phyloP scores from a whole-genome alignment of 2,888 invertebrate genomes.

The Apodemia mormo region DNA sequence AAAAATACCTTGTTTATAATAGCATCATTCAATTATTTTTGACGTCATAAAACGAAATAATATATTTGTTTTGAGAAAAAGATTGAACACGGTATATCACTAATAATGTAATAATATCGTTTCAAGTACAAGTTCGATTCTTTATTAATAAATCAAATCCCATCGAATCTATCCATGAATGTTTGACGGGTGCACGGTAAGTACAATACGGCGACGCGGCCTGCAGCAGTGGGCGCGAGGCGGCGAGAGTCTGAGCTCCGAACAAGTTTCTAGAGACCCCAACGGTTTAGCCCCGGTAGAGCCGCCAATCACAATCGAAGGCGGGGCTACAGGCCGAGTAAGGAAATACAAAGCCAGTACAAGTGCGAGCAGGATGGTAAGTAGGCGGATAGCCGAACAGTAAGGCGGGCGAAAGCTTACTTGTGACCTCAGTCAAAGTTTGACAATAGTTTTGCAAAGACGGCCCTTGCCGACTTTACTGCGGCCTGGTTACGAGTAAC shows the following conservation, averaged over 20 bases:
- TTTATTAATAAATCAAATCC: too few relatives aligned
- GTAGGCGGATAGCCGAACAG: slow-evolving; percentile 44
- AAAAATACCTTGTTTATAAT: too few relatives aligned
- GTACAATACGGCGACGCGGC: not conserved
- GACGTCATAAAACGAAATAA: too few relatives aligned
- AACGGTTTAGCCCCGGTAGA: not conserved
- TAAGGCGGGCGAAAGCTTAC: slow-evolving; percentile 27
- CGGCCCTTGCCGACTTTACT: slow-evolving; percentile 19
- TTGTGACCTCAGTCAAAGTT: slow-evolving; percentile 39
- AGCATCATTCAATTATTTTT: too few relatives aligned
- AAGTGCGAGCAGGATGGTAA: slow-evolving; percentile 41
- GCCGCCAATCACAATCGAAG: slow-evolving; percentile 31
- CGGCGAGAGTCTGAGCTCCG: not conserved
- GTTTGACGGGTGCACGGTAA: too few relatives aligned
- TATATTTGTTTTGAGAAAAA: too few relatives aligned
- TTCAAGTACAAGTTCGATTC: too few relatives aligned
- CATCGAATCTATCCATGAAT: too few relatives aligned
- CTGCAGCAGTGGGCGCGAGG: not conserved
- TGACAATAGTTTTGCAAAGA: slow-evolving; percentile 32
- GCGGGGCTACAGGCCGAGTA: slow-evolving; percentile 51
- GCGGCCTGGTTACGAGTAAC: not conserved
- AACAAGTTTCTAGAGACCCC: not conserved
- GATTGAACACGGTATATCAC: too few relatives aligned
- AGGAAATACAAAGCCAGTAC: slow-evolving; percentile 13
- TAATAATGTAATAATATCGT: too few relatives aligned